Base-by-base conservation (phyloP, 2,888 invertebrate genomes). In the Hirtodrosophila histrioides region DNA sequence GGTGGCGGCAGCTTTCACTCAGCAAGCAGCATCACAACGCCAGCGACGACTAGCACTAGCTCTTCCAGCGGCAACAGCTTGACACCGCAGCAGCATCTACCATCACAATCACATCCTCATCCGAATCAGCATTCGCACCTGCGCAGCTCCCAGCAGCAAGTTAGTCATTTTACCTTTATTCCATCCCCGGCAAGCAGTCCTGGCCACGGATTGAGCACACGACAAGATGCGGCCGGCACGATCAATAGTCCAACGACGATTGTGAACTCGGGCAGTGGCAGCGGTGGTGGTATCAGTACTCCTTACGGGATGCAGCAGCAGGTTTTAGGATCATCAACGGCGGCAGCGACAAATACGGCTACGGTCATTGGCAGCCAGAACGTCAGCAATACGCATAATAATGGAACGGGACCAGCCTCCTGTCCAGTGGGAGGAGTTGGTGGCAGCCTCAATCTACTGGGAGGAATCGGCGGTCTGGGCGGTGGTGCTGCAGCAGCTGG, bases 161-260 rank as follows among this genome's bases (percentile, higher is more conserved):
- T 67, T 3, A 83, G 71, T 29, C 79, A 88, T 45, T 88, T 90
- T 12, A 88, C 66, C 24, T 90, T 90, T 11, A 88, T 89, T 75
- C 80, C 81, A 17, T 78, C 86, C 55, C 78, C 88, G 48, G 80
- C 69, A 3, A 87, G 78, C 56, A 84, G 75, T 67, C 75, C 61
- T 65, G 69, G 80, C 65, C 75, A 80, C 83, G 70, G 82, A 49
- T 69, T 86, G 76, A 69, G 77, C 44, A 63, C 58, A 60, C 76
- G 83, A n/a, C 83, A 86, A 49, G 86, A 89, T 78, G 88, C 75
- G 56, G 69, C 69, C 57, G 85, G 88, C 66, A 74, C 74, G 36
- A 72, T 88, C 36, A 89, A 88, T 60, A 89, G 88, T 81, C 89
- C 89, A 53, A 84, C 84, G 58, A 82, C 84, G 56, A 78, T 89